phyloP scores from a whole-genome alignment of 2,888 invertebrate species.

The Empis stercorea region DNA sequence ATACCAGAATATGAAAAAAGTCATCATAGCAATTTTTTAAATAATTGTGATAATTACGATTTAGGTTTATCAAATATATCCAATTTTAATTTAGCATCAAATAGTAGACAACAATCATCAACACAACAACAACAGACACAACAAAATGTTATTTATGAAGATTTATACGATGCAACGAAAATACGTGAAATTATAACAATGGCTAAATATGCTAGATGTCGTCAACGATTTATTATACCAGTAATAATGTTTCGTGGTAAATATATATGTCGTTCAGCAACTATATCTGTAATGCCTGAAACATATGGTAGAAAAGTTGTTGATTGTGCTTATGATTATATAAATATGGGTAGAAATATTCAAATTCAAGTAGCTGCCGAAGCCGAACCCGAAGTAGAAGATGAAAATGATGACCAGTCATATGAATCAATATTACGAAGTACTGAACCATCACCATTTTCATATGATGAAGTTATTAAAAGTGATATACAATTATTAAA shows the following conservation, averaged over 20 bases:
- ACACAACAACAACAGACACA: slow-evolving; percentile 21
- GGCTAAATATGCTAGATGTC: slow-evolving; percentile 59
- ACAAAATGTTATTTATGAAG: slow-evolving; percentile 44
- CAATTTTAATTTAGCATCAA: slow-evolving; percentile 13
- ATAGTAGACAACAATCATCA: slow-evolving; percentile 21
- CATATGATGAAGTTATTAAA: slow-evolving; percentile 30
- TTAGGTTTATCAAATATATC: slow-evolving; percentile 20
- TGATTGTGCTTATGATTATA: slow-evolving; percentile 36
- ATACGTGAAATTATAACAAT: slow-evolving; percentile 50
- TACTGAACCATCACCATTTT: slow-evolving; percentile 22
- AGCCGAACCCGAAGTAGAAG: slow-evolving; percentile 11
- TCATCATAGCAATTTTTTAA: slow-evolving; percentile 8
- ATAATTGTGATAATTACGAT: slow-evolving; percentile 13
- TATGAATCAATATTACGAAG: slow-evolving; percentile 26
- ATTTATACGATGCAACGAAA: slow-evolving; percentile 42
- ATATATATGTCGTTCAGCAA: slow-evolving; percentile 60
- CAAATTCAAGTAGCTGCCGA: slow-evolving; percentile 16
- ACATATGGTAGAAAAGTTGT: slow-evolving; percentile 55
- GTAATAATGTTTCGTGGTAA: slow-evolving; percentile 64
- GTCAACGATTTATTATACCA: slow-evolving; percentile 62
- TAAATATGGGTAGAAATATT: slow-evolving; percentile 18
- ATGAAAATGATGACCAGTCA: slow-evolving; percentile 27
- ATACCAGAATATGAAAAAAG: slow-evolving; percentile 46
- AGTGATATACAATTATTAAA: slow-evolving; percentile 57
- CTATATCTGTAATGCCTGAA: slow-evolving; percentile 59